Evolutionary conservation across 2,888 invertebrate genomes (phyloP), one percentile per base, ranked within the genome.

Genomic region (Beris chalybata): DNA sequence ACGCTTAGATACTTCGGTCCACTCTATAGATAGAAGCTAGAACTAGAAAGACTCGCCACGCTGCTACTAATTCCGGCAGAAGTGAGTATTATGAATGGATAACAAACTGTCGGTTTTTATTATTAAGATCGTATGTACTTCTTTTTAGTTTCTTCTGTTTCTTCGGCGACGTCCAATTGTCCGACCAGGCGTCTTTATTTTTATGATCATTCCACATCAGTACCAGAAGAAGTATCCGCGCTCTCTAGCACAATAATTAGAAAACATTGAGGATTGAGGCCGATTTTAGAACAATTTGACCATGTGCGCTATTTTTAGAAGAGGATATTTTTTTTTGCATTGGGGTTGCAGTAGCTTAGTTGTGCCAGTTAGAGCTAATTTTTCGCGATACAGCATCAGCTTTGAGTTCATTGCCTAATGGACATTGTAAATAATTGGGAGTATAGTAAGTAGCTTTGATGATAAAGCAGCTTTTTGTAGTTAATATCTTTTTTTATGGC

Each of bases 231-330:
- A 38, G 38, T 38, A 38, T 4, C 9, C 7, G 38, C 38, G 38
- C 38, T 38, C 38, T 38, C 38, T 1, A 15, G 13, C 31, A 61
- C 22, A 22, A 22, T 52, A 52, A 61, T 61, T 61, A 61, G 61
- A 61, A 61, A 61, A 61, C 38, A 61, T 61, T 52, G 61, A 32
- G 13, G 38, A 61, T 61, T 52, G 61, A 32, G 13, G 38, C 61
- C 52, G 59, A 50, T 61, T 61, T 61, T 61, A 61, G 61, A 61
- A 61, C 61, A 61, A 61, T 61, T 61, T 61, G 61, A 61, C 61
- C 61, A 22, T 22, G 61, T 61, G 61, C 61, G 15, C 61, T 61
- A 61, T 52, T 38, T 52, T 61, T 61, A 61, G 47, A 61, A 43
- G 22, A 22, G 52, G 43, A 61, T 2, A 38, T 2, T 3, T 38